Base-by-base conservation (phyloP, 2,888 invertebrate genomes). In the Lepidochitona cinerea region DNA sequence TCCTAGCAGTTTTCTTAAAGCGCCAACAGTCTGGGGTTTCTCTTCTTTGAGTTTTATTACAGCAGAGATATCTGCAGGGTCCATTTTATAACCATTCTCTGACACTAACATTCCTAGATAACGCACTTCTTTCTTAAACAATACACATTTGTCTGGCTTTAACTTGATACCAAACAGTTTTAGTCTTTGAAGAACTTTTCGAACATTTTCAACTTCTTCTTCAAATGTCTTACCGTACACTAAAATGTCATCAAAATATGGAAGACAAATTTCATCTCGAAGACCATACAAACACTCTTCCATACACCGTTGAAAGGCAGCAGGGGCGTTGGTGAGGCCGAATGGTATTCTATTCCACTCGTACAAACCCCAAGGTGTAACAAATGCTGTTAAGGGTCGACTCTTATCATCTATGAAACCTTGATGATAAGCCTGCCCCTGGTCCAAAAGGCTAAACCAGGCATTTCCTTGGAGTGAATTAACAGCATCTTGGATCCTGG, bases 261-360 rank as follows among this genome's bases (percentile, higher is more conserved):
- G 75, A n/a, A 75, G 36, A 72, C 72, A 75, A 1, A 64, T 65
- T n/a, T 68, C 36, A 36, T 75, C 68, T n/a, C 59, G 53, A 14
- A 75, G 29, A 36, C 52, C 68, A 18, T 65, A 49, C 35, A 75
- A 59, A 37, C 37, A 52, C 32, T 75, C 69, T 26, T 69, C 41
- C 75, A 75, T 72, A 37, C 29, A 70, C n/a, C 26, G 32, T 35
- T 72, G 72, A 53, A 68, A 71, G 18, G 66, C 67, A 18, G 33
- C 73, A 12, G 75, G 76, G 4, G 74, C 74, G 54, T 74, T 74
- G n/a, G 70, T 68, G 6, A 79, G 53, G 0, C 74, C 77, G 32
- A 78, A 75, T 12, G 75, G 73, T 65, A 81, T 74, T 14, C 70
- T 67, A 26, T 54, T 68, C 68, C 72, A 80, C 29, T 78, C 72